Evolutionary conservation across 2,888 invertebrate species (phyloP).

Genomic region (Lepidocyrtinus sp.): DNA sequence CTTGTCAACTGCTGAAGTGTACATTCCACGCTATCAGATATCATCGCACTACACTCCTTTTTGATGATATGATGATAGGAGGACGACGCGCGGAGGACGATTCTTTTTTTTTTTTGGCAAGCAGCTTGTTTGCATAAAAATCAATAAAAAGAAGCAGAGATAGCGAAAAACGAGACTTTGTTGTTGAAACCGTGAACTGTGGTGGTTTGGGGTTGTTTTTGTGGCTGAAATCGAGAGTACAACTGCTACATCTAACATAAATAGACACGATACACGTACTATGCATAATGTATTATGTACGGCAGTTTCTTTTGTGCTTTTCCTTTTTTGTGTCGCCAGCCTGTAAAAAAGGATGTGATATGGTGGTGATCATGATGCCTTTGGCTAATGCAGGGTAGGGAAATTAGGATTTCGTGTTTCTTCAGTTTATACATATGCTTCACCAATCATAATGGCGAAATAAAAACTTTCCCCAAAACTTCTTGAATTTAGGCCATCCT

Average conservation of each 20-base stretch:
- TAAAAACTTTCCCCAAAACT: no score
- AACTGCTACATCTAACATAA: conserved; percentile 12
- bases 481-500: no score
- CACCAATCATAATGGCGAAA: no score
- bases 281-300: conserved; percentile 17
- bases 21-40: conserved; percentile 54
- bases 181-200: conserved; percentile 58
- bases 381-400: no score
- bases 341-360: background rate
- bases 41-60: conserved; percentile 42
- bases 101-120: conserved; percentile 67
- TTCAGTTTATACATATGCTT: no score
- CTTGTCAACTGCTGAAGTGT: conserved; percentile 55
- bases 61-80: conserved; percentile 48
- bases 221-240: conserved; percentile 38
- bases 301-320: conserved; percentile 9
- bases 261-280: conserved; percentile 16
- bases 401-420: no score
- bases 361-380: background rate
- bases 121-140: conserved; percentile 70
- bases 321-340: conserved; percentile 6
- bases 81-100: conserved; percentile 46
- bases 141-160: conserved; percentile 68
- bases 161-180: conserved; percentile 60
- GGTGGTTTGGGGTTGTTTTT: conserved; percentile 60